phyloP scores from a whole-genome alignment of 2,113 vertebrate species.

The Istiophorus platypterus region DNA sequence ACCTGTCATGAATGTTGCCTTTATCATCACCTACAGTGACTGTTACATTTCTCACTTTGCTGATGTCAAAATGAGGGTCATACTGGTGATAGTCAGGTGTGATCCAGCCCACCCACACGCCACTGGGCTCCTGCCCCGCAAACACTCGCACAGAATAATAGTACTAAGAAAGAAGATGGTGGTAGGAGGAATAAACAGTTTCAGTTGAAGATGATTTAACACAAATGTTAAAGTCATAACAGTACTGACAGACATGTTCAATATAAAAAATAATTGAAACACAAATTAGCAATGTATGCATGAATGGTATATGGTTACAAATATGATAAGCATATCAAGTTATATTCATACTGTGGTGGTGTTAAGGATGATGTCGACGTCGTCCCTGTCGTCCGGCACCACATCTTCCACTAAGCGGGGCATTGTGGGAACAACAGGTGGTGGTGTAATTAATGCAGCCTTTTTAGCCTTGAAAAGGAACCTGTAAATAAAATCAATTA shows the following conservation, averaged over 20 bases:
- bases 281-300: neutral
- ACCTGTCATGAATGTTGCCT: slow-evolving; percentile 95
- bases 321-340: slow-evolving; percentile 5
- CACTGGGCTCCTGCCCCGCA: slow-evolving; percentile 91
- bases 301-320: neutral
- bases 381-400: slow-evolving; percentile 91
- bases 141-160: slow-evolving; percentile 93
- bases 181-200: slow-evolving; percentile 8
- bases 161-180: slow-evolving; percentile 81
- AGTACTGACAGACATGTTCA: neutral
- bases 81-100: slow-evolving; percentile 95
- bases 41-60: slow-evolving; percentile 91
- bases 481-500: slow-evolving; percentile 75
- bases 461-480: slow-evolving; percentile 96
- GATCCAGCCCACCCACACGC: slow-evolving; percentile 94
- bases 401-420: slow-evolving; percentile 91
- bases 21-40: slow-evolving; percentile 94
- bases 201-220: neutral
- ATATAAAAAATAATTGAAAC: neutral
- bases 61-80: slow-evolving; percentile 90
- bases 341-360: slow-evolving; percentile 89
- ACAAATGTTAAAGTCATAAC: neutral
- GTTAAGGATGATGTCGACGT: slow-evolving; percentile 92
- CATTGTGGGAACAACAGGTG: slow-evolving; percentile 87
- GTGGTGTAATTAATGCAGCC: slow-evolving; percentile 87